Percentiles rank a stretch among this genome's conserved stretches.
Evolutionary conservation across 2,113 vertebrate species (phyloP).

Genomic region (Sitta europaea): DNA sequence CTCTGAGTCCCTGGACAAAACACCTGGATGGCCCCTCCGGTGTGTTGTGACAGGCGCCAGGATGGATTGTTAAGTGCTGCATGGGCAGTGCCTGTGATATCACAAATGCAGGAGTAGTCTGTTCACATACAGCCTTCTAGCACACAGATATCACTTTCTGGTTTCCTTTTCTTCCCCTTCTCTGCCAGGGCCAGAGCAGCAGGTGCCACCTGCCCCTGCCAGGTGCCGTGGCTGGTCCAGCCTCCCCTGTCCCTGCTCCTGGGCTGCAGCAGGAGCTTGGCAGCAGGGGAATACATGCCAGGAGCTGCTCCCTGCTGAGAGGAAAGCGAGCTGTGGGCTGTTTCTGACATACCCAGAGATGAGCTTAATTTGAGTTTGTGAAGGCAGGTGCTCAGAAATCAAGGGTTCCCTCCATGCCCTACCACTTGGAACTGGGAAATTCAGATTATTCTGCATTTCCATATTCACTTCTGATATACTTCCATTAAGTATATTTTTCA

Average conservation of each 20-base stretch:
- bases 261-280: background rate
- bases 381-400: background rate
- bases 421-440: background rate
- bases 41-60: background rate
- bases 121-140: background rate
- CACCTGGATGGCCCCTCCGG: background rate
- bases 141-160: background rate
- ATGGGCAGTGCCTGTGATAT: background rate
- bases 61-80: background rate
- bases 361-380: background rate
- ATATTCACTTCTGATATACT: background rate
- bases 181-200: background rate
- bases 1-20: background rate
- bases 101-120: background rate
- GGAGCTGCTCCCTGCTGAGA: background rate
- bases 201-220: background rate
- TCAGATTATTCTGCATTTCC: background rate
- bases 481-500: background rate
- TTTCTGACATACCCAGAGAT: background rate
- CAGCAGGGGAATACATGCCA: fast-evolving
- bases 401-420: background rate
- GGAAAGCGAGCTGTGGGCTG: background rate
- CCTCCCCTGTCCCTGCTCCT: no score
- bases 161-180: background rate
- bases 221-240: fast-evolving